Base-by-base conservation (phyloP, 2,797 vertebrate species). In the Pyrocephalus nanus region DNA sequence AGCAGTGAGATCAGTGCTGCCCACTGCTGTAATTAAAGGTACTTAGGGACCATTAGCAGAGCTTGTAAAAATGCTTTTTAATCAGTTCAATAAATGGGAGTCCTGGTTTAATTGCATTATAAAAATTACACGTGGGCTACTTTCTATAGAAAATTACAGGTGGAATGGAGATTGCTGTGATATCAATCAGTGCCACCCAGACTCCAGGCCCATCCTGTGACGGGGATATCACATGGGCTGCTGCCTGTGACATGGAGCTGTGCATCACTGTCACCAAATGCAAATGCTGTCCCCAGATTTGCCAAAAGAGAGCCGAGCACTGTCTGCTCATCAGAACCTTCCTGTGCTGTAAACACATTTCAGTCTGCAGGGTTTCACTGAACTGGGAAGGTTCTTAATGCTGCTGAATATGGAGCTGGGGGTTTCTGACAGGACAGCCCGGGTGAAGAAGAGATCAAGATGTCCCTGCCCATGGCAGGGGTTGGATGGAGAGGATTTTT, bases 21-120 rank as follows among this genome's bases (percentile, higher is more conserved):
- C 83, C 86, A 38, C 84, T 27, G 29, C 85, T 88, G 70, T 74
- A 71, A 92, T 89, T 87, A 88, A 51, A 60, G 12, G 32, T 79
- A 74, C 76, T 93, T 86, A 76, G 50, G 34, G 69, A 20, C 76
- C 60, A 69, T 93, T 79, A 88, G 72, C 55, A 50, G 42, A 72
- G 83, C 86, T 78, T 79, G 75, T 87, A 93, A 72, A 90, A 90
- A 57, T 20, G 83, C 80, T 61, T 67, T 88, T 82, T 76, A 92
- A 93, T 75, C 64, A 40, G 72, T 72, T 57, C 86, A 93, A 88
- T 79, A 76, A 92, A 76, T 18, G 79, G 42, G 69, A 69, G 53
- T 55, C 50, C 30, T 61, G 15, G 32, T 53, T 83, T 88, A 95
- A 93, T 72, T 79, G 54, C 64, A 53, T 40, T 48, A 65, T 90